These are phyloP conservation scores for Saimiri boliviensis DNA, from an alignment of 2,113 vertebrate genomes.

Conservation along the genomic window DNA sequence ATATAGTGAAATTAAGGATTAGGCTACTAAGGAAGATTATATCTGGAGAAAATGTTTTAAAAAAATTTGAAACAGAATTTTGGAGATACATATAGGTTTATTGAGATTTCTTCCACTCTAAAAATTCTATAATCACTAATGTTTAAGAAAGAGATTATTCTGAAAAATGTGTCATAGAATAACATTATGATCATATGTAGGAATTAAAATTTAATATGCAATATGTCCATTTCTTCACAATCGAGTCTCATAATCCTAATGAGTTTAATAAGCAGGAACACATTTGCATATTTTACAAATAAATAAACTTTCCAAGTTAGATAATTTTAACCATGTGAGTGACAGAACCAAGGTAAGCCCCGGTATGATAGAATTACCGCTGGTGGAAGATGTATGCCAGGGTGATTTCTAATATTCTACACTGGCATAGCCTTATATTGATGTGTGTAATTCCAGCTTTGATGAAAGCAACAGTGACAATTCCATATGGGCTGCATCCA, in stretches of 20 bases:
- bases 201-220: not conserved
- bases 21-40: not conserved
- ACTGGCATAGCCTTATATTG: not conserved
- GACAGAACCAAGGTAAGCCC: not conserved
- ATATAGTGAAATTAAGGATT: not conserved
- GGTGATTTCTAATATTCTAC: not conserved
- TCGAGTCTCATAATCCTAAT: not conserved
- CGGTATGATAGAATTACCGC: not conserved
- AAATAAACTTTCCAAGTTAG: not conserved
- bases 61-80: not conserved
- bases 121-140: not conserved
- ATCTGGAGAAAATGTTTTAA: not conserved
- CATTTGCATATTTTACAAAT: not conserved
- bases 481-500: not conserved
- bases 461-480: not conserved
- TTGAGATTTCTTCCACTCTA: not conserved
- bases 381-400: not conserved
- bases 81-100: not conserved
- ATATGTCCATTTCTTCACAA: not conserved
- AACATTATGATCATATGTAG: not conserved
- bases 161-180: slow-evolving; percentile 23
- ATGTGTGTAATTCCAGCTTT: not conserved
- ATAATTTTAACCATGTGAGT: not conserved
- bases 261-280: not conserved
- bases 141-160: not conserved